Percentiles rank a stretch among this genome's conserved stretches.
Evolutionary conservation across 1,140 invertebrate species (phyloP).

Genomic region (Oreohelix idahoensis): DNA sequence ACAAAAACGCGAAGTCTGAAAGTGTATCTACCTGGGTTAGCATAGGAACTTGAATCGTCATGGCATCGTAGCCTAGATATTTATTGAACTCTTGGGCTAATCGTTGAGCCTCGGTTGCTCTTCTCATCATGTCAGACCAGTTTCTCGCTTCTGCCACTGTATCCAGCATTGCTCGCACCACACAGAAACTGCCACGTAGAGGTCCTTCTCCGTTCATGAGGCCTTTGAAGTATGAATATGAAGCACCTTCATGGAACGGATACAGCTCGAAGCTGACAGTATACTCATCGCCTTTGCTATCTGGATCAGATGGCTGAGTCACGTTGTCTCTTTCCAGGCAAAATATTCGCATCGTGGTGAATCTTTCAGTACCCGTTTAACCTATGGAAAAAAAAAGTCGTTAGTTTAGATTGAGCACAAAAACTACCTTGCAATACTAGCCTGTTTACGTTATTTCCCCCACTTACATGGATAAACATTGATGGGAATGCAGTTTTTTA

Average conservation of each 20-base stretch:
- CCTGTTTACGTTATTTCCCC: too few species aligned
- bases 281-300: background rate
- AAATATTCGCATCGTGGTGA: background rate
- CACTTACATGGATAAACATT: too few species aligned
- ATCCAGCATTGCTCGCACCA: constrained; percentile 8
- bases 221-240: constrained; percentile 22
- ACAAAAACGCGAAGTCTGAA: constrained; percentile 12
- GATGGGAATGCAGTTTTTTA: too few species aligned
- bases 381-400: too few species aligned
- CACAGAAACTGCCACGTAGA: constrained; percentile 2
- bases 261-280: constrained; percentile 13
- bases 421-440: too few species aligned
- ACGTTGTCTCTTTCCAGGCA: constrained; percentile 16
- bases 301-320: background rate
- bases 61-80: background rate
- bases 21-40: background rate
- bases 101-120: background rate
- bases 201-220: constrained; percentile 10
- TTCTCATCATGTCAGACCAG: constrained; percentile 1
- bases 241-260: constrained; percentile 23
- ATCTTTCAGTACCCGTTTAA: too few species aligned
- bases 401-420: too few species aligned
- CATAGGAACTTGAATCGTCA: background rate
- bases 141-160: background rate
- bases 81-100: constrained; percentile 17